Percentiles rank a stretch among this genome's conserved stretches.
These are phyloP conservation scores for Thereva unica DNA, from an alignment of 2,888 invertebrate genomes.

Conservation along the genomic window DNA sequence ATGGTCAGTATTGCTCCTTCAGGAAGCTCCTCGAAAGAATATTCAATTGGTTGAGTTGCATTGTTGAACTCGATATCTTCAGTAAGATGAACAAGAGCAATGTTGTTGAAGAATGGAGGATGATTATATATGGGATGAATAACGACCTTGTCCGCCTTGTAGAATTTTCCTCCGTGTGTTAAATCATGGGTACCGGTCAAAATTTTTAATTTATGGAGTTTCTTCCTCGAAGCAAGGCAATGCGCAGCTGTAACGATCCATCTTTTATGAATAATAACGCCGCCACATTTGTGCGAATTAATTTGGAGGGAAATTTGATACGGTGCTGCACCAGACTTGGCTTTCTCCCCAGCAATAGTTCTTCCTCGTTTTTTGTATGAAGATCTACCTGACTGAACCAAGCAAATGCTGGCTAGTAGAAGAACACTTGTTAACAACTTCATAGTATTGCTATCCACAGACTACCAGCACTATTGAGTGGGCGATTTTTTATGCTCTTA, in stretches of 20 bases:
- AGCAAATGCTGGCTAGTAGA: too few species aligned
- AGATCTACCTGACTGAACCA: too few species aligned
- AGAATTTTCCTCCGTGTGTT: slow-evolving; percentile 46
- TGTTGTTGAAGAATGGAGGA: slow-evolving; percentile 63
- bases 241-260: slow-evolving; percentile 54
- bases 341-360: background rate
- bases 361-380: background rate
- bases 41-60: slow-evolving; percentile 58
- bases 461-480: too few species aligned
- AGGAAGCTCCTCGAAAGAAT: slow-evolving; percentile 49
- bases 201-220: slow-evolving; percentile 49
- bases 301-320: slow-evolving; percentile 54
- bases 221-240: too few species aligned
- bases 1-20: slow-evolving; percentile 61
- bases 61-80: slow-evolving; percentile 61
- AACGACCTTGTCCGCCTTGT: slow-evolving; percentile 47
- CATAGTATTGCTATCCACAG: too few species aligned
- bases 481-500: too few species aligned
- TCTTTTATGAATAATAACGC: slow-evolving; percentile 50
- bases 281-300: slow-evolving; percentile 53
- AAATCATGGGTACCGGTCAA: slow-evolving; percentile 53
- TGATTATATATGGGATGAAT: slow-evolving; percentile 44
- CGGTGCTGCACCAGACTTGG: slow-evolving; percentile 42
- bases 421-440: too few species aligned
- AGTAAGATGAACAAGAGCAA: slow-evolving; percentile 67